Conservation (phyloP, 2,888 invertebrate genomes). For the Leucophora obtusa region DNA sequence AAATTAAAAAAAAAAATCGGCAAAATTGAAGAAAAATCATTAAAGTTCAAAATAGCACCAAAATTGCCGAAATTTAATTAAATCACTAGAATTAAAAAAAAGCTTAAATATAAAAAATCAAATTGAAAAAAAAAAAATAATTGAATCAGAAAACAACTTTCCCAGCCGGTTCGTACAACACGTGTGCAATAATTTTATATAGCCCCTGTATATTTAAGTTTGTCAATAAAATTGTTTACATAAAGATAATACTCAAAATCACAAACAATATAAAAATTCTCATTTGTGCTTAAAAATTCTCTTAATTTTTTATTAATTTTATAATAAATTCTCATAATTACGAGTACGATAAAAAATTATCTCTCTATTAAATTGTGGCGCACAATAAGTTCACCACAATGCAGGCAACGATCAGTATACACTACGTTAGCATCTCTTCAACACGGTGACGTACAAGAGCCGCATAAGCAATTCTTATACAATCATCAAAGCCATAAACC, state of each 20-base stretch:
- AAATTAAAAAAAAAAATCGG: no score
- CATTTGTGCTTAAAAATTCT: not conserved
- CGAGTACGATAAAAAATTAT: constrained; percentile 13
- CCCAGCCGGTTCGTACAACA: no score
- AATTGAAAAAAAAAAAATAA: no score
- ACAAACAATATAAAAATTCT: not conserved
- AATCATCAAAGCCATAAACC: not conserved
- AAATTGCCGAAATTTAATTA: no score
- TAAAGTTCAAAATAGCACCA: no score
- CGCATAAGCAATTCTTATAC: not conserved
- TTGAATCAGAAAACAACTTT: no score
- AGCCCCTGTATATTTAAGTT: not conserved
- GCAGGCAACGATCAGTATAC: constrained; percentile 2
- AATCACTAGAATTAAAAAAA: no score
- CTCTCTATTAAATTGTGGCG: constrained; percentile 13
- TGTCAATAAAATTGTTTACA: not conserved
- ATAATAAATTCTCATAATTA: constrained; percentile 23
- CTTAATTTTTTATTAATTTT: constrained; percentile 1
- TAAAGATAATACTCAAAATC: not conserved
- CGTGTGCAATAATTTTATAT: not conserved
- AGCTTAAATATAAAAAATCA: no score
- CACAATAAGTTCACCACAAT: constrained; percentile 12
- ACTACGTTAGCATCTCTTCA: constrained; percentile 4
- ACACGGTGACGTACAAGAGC: not conserved
- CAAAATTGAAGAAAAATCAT: no score